Evolutionary conservation across 2,797 vertebrate species (phyloP).

Genomic region (Pantherophis vulpinus): DNA sequence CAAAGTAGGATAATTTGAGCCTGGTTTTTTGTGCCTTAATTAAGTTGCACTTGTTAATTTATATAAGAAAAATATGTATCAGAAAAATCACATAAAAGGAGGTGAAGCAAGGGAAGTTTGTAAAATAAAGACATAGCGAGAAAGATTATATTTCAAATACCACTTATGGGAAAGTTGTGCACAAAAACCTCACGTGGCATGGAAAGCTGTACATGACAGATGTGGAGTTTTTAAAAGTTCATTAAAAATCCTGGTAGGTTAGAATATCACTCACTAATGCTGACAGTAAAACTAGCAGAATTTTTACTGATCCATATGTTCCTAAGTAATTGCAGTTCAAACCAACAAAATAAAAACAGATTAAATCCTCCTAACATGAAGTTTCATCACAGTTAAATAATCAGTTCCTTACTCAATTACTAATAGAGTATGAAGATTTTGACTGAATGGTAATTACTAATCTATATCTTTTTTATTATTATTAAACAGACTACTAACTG

Average conservation of each 20-base stretch:
- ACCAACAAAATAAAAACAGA: neutral
- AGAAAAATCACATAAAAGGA: neutral
- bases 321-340: neutral
- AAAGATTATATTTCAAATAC: neutral
- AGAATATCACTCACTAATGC: neutral
- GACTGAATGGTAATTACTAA: neutral
- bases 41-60: neutral
- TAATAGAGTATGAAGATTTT: neutral
- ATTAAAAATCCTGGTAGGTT: neutral
- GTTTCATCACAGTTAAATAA: neutral
- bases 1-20: neutral
- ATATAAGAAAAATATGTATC: neutral
- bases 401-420: neutral
- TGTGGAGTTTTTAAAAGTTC: neutral
- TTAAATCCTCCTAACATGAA: neutral
- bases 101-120: neutral
- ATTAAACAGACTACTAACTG: neutral
- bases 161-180: neutral
- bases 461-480: neutral
- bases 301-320: neutral
- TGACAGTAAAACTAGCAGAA: neutral
- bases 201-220: neutral
- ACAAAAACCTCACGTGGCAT: neutral
- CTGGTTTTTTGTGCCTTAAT: neutral
- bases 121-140: neutral